Conservation (phyloP, 1,140 invertebrate genomes). For the Drosophila nannoptera region DNA sequence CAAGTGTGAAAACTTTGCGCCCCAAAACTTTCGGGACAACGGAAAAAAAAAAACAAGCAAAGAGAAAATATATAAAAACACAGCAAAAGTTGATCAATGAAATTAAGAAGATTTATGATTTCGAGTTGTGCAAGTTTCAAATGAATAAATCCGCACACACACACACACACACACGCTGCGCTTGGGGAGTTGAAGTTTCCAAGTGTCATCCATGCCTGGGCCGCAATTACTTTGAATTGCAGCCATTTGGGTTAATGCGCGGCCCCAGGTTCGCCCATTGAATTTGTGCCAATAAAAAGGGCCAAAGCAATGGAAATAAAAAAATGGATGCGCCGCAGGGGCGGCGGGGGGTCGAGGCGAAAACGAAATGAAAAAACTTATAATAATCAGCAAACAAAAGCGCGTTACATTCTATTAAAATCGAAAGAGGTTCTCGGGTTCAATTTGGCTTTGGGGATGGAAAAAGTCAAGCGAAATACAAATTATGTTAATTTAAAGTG, state of each 20-base stretch:
- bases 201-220: conserved; percentile 46
- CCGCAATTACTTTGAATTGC: conserved; percentile 69
- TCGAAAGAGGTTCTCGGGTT: conserved; percentile 47
- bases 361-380: conserved; percentile 42
- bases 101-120: conserved; percentile 78
- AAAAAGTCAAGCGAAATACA: conserved; percentile 48
- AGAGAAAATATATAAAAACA: not conserved
- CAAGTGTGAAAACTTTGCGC: conserved; percentile 69
- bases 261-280: conserved; percentile 40
- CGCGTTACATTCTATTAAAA: conserved; percentile 67
- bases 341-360: too few species aligned
- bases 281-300: conserved; percentile 53
- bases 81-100: conserved; percentile 68
- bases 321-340: not conserved
- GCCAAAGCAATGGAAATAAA: conserved; percentile 29
- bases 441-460: conserved; percentile 10
- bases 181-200: conserved; percentile 53
- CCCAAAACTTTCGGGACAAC: conserved; percentile 47
- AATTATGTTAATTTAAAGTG: conserved; percentile 77
- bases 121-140: conserved; percentile 57
- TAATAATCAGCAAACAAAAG: conserved; percentile 70
- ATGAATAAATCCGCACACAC: conserved; percentile 44
- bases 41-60: conserved; percentile 1
- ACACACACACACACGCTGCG: conserved; percentile 9
- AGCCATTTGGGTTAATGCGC: conserved; percentile 67